Percentiles rank a stretch among this genome's conserved stretches.
phyloP scores from a whole-genome alignment of 30 jellyfish, hydroid and myxozoan genomes.

The Euphysa ruthae region DNA sequence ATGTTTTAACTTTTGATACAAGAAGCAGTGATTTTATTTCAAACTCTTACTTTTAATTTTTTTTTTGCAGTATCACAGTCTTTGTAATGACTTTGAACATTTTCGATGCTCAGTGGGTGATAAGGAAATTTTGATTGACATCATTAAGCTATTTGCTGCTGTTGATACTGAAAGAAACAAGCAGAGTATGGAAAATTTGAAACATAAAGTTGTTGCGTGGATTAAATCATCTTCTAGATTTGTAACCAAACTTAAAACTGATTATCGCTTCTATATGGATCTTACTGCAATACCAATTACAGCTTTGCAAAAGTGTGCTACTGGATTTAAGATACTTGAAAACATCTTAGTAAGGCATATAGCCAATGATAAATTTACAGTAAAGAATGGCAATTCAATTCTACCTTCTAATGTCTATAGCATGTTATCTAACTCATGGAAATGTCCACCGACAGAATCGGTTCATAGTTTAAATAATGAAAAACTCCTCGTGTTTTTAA shows the following conservation, averaged over 20 bases:
- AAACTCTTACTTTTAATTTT: too few relatives aligned
- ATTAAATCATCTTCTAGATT: slow-evolving; percentile 39
- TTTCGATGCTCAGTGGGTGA: too few relatives aligned
- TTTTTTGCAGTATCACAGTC: too few relatives aligned
- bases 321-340: slow-evolving; percentile 4
- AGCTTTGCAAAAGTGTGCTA: slow-evolving; percentile 11
- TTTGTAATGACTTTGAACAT: too few relatives aligned
- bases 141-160: too few relatives aligned
- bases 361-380: neutral
- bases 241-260: slow-evolving; percentile 14
- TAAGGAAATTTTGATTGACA: too few relatives aligned
- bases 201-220: slow-evolving; percentile 40
- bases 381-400: neutral
- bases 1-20: too few relatives aligned
- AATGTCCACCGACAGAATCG: neutral
- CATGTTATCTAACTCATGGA: neutral
- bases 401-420: neutral
- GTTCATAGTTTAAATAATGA: neutral
- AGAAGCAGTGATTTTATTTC: too few relatives aligned
- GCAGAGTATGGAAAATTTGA: too few relatives aligned
- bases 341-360: neutral
- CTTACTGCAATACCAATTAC: neutral
- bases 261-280: slow-evolving; percentile 56
- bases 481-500: neutral
- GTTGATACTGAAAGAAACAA: too few relatives aligned